Base-by-base conservation (phyloP, 1,140 invertebrate genomes). In the Drosophila miranda region DNA sequence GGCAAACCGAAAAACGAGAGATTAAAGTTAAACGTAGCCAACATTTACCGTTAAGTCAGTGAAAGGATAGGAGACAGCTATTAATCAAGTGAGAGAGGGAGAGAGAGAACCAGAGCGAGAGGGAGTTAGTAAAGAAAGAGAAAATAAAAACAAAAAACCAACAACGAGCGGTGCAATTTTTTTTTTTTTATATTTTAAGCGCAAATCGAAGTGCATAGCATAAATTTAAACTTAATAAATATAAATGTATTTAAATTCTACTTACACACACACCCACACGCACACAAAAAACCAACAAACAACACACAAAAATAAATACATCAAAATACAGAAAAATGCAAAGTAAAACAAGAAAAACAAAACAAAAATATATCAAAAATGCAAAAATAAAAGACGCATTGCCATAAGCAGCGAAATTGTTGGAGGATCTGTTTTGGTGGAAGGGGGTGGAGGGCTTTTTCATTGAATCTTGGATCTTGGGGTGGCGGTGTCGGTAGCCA, bases 91-190 rank as follows among this genome's bases (percentile, higher is more conserved):
- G 28, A 26, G 30, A 21, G 9, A 21, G 14, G 16, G 14, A 23
- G 16, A 46, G 16, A 34, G 55, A 59, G 45, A 14, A 26, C 34
- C 48, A 38, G 21, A 5, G 23, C 23, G 28, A 19, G 28, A 68
- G 48, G 28, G 62, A 69, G 43, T 49, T 69, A 68, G 66, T 51
- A 21, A 69, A 68, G 38, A 19, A 41, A 21, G 30, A 50, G 30
- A 13, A 38, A 58, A 34, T 21, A 30, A 16, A 34, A 66, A 21
- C 28, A 63, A 7, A 58, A 49, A 71, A 56, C 72, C 61, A 80
- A 87, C 83, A 87, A 87, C 82, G 82, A 87, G 83, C 74, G 71
- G 82, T 88, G 82, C 82, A 87, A 88, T 87, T 87, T 87, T 87
- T 81, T n/a, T 86, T 86, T 87, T 87, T 87, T 78, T 86, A 71